phyloP scores from a whole-genome alignment of 2,888 invertebrate genomes.

The Julus scanicus region DNA sequence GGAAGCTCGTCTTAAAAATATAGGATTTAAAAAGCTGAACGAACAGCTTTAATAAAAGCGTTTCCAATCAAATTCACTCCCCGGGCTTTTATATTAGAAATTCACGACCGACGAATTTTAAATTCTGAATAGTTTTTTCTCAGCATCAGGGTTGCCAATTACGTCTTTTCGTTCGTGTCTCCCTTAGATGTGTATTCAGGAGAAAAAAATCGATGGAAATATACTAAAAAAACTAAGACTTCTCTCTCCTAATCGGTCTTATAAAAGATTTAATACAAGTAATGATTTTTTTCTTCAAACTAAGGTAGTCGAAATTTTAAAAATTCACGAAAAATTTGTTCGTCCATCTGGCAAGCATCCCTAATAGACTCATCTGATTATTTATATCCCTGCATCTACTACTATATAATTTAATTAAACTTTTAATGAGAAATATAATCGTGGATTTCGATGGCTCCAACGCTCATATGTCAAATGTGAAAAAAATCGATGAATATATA shows the following conservation, averaged over 20 bases:
- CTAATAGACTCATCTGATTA: not conserved
- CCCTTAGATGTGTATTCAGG: slow-evolving; percentile 15
- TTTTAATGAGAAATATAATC: slow-evolving; percentile 34
- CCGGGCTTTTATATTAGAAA: slow-evolving; percentile 50
- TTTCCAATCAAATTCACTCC: slow-evolving; percentile 52
- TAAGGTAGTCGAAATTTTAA: not conserved
- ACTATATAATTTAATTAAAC: slow-evolving; percentile 38
- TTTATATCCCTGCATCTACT: not conserved
- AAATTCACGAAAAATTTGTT: not conserved
- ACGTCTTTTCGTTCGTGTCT: slow-evolving; percentile 48
- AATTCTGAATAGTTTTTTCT: slow-evolving; percentile 44
- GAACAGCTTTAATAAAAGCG: slow-evolving; percentile 50
- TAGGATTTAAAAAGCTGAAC: slow-evolving; percentile 50
- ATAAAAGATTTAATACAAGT: slow-evolving; percentile 49
- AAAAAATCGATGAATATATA: not conserved
- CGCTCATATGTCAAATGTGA: not conserved
- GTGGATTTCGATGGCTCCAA: not conserved
- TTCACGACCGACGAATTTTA: slow-evolving; percentile 50
- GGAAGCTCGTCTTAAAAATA: slow-evolving; percentile 51
- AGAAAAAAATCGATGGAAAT: slow-evolving; percentile 46
- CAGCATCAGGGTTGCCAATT: slow-evolving; percentile 49
- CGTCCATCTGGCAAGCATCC: not conserved
- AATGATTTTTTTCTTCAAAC: not conserved
- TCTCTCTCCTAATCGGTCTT: slow-evolving; percentile 48
- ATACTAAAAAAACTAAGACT: slow-evolving; percentile 26